Evolutionary conservation across 2,113 vertebrate genomes (phyloP), one percentile per base, ranked within the genome.

Genomic region (Ammodytes marinus): DNA sequence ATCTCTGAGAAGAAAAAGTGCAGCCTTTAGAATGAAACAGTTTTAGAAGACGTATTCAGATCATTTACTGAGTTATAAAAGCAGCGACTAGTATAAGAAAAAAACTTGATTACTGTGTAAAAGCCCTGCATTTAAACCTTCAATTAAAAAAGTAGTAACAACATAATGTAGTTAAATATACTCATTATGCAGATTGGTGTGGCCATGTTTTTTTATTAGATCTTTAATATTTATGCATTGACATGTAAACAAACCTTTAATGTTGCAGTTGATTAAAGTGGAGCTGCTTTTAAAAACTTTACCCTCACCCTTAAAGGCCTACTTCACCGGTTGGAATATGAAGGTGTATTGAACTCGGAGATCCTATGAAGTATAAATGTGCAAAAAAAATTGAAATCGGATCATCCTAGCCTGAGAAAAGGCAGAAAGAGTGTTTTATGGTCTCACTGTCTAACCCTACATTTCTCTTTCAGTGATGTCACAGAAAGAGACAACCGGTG

Each of bases 1-100:
- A 1, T 97, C 96, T 89, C 98, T 99, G 87, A 49, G 61, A 74
- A 86, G 61, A 66, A 52, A 80, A 8, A 14, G 15, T 40, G 17
- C 10, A 12, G 5, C 12, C 4, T 9, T 79, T 71, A 68, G 13
- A 80, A 75, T 55, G 6, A 54, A 84, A 59, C 2, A 52, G 7
- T 17, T 37, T 0, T 46, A 9, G 39, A 63, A 50, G 17, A 43
- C 52, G 14, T 2, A 46, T 8, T 37, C 8, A 40, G 35, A 50
- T 19, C 13, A 42, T 40, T 6, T 19, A 61, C 9, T 50, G 37
- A 6, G 46, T 1, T 8, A 27, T 27, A 37, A 54, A 54, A 40
- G 58, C 4, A 42, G 11, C 7, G 45, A 46, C 27, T 55, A 13
- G 11, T 4, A 9, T 7, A 43, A 5, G 4, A 15, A 55, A 69